Base-by-base conservation (phyloP, 2,888 invertebrate species). In the Cephus spinipes region DNA sequence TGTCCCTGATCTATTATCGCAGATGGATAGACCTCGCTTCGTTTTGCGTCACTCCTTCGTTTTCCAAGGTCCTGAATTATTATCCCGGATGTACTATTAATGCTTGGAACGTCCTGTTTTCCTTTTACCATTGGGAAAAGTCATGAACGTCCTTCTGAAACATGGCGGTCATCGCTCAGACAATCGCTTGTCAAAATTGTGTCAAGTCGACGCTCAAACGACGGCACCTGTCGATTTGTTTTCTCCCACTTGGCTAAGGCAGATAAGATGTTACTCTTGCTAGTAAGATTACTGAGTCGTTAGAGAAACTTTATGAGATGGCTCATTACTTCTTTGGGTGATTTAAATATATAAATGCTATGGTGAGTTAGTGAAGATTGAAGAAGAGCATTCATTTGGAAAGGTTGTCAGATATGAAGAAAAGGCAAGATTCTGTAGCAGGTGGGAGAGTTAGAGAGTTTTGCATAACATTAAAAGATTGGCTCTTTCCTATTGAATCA, bases 111-210 rank as follows among this genome's bases (percentile, higher is more conserved):
- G 55, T 55, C 55, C 55, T 55, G 55, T 55, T 55, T 55, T 55
- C 55, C 2, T 55, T 23, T 55, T 6, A 23, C 9, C 23, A 55
- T 55, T 55, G 9, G 23, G 2, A 55, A 55, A 55, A 55, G 23
- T 55, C 55, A 55, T 55, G 23, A 55, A 73, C 32, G 68, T 73
- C 33, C 73, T 35, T 30, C 55, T 33, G 55, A 36, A 73, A 77
- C 68, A 73, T 77, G 31, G 40, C 34, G 77, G 69, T 30, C 74
- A 34, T 35, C 40, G 33, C 69, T 79, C 68, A 76, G 81, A 79
- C 80, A 81, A 83, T 83, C 81, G 79, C 84, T 86, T 88, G 88
- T 88, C 89, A 88, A 88, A 89, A 88, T 87, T 85, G 85, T 87
- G 87, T 87, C 87, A 85, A 85, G 79, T 84, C 80, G 71, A 71